A percentile compares a stretch with the other conserved stretches of the same genome.
phyloP scores from a whole-genome alignment of 1,140 invertebrate genomes.

The Maniola jurtina region DNA sequence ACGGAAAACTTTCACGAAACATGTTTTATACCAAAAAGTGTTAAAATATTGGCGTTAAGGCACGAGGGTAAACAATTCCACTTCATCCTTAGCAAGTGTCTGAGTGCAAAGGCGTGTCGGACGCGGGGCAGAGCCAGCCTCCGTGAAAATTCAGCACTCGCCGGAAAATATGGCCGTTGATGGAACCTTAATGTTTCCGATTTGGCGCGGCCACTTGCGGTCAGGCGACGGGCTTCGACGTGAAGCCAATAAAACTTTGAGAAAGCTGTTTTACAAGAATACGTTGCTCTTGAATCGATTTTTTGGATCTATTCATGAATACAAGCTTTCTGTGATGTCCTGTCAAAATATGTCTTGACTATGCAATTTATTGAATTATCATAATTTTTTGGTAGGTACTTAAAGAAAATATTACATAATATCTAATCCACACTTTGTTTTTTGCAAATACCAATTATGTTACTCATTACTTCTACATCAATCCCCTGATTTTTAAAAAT shows the following conservation, averaged over 20 bases:
- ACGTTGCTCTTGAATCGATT: neutral
- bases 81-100: slow-evolving; percentile 58
- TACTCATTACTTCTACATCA: too few relatives aligned
- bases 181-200: slow-evolving; percentile 76
- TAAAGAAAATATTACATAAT: too few relatives aligned
- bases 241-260: slow-evolving; percentile 48
- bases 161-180: slow-evolving; percentile 73
- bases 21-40: slow-evolving; percentile 44
- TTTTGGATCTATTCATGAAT: too few relatives aligned
- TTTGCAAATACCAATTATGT: too few relatives aligned
- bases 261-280: neutral
- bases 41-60: slow-evolving; percentile 59
- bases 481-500: too few relatives aligned
- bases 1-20: slow-evolving; percentile 25
- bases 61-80: slow-evolving; percentile 60
- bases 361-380: too few relatives aligned
- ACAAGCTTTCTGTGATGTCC: too few relatives aligned
- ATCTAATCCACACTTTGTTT: too few relatives aligned
- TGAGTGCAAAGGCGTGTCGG: slow-evolving; percentile 76
- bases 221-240: slow-evolving; percentile 59
- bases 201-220: slow-evolving; percentile 65
- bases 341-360: neutral
- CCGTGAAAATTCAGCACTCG: slow-evolving; percentile 64
- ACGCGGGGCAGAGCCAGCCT: slow-evolving; percentile 53
- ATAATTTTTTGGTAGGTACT: too few relatives aligned